phyloP scores from a whole-genome alignment of 2,113 vertebrate genomes.

The Chaetops frenatus region DNA sequence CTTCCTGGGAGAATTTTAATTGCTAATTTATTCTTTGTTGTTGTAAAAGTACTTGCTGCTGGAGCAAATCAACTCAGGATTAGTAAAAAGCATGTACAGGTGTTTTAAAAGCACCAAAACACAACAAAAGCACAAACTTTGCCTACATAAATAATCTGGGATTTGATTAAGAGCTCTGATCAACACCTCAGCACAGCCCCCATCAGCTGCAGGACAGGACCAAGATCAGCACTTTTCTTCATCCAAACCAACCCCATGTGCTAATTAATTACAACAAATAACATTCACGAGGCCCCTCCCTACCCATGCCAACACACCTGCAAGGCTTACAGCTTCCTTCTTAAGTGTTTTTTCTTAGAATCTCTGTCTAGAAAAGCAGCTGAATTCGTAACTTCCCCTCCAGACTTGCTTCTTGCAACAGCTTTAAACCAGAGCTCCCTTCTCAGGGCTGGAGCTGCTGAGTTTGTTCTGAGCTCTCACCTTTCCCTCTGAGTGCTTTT shows the following conservation, averaged over 20 bases:
- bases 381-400: neutral
- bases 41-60: accelerated
- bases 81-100: accelerated
- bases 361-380: neutral
- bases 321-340: neutral
- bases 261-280: neutral
- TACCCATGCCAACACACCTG: neutral
- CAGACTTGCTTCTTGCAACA: neutral
- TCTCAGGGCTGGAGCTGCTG: neutral
- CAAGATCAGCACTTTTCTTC: neutral
- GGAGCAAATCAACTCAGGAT: neutral
- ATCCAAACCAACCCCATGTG: neutral
- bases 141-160: neutral
- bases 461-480: accelerated
- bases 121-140: neutral
- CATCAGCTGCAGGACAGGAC: neutral
- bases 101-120: neutral
- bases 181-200: neutral
- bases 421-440: neutral
- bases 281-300: neutral
- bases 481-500: neutral
- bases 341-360: neutral
- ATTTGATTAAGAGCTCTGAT: neutral
- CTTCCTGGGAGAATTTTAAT: neutral
- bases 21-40: neutral